A percentile compares a stretch with the other conserved stretches of the same genome.
Evolutionary conservation across 2,797 vertebrate genomes (phyloP).

Genomic region (Gadopsis bispinosus): DNA sequence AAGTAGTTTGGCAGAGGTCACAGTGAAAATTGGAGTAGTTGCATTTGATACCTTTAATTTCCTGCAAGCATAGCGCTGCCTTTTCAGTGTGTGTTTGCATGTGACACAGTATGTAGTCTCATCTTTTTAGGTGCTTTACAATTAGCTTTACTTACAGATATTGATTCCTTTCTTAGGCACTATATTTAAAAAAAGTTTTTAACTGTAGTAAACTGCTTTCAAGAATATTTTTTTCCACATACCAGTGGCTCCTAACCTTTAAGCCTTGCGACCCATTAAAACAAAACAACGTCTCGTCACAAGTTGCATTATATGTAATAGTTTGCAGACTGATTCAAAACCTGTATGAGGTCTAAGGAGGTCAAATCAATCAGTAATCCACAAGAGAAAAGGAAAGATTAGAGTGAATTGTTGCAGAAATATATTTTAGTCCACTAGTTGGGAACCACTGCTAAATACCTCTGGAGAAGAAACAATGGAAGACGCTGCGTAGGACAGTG

Average conservation of each 20-base stretch:
- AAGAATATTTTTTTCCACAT: neutral
- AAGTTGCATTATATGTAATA: neutral
- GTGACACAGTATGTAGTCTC: neutral
- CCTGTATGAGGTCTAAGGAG: neutral
- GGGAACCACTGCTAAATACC: neutral
- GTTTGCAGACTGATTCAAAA: neutral
- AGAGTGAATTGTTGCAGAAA: neutral
- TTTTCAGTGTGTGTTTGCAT: neutral
- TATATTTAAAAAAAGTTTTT: neutral
- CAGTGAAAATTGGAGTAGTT: neutral
- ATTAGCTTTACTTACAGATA: neutral
- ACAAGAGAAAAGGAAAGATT: neutral
- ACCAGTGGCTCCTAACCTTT: neutral
- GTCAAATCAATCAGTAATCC: neutral
- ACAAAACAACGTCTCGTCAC: neutral
- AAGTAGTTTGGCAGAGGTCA: constrained; percentile 9
- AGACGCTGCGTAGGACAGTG: constrained; percentile 82
- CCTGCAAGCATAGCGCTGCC: neutral
- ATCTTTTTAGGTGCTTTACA: neutral
- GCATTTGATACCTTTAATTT: neutral
- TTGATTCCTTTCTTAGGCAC: neutral
- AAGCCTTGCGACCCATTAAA: neutral
- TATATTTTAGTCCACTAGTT: neutral
- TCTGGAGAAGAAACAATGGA: constrained; percentile 40
- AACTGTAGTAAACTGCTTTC: neutral